phyloP scores from a whole-genome alignment of 2,113 vertebrate genomes.

The Perca schrenkii region DNA sequence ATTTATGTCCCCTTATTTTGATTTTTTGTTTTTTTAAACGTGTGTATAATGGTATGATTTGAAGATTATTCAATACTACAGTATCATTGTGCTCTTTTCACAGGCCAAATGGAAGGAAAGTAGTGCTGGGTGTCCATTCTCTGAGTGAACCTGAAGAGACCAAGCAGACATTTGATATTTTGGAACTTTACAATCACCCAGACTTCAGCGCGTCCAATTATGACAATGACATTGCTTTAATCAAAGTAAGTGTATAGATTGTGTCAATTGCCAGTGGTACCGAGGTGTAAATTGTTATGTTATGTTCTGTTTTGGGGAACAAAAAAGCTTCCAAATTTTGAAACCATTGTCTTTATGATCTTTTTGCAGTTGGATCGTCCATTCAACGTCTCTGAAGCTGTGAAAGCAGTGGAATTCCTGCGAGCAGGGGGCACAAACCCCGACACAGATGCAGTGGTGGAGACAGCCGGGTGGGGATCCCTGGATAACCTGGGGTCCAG shows the following conservation, averaged over 20 bases:
- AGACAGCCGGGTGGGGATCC: slow-evolving; percentile 83
- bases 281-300: neutral
- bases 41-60: neutral
- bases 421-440: slow-evolving; percentile 65
- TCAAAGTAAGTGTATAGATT: slow-evolving; percentile 75
- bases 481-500: slow-evolving; percentile 71
- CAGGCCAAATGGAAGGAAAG: slow-evolving; percentile 67
- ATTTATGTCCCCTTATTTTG: neutral
- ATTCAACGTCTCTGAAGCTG: slow-evolving; percentile 52
- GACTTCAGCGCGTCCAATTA: slow-evolving; percentile 64
- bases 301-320: neutral
- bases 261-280: neutral
- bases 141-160: slow-evolving; percentile 73
- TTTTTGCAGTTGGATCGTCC: slow-evolving; percentile 76
- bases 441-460: slow-evolving; percentile 23
- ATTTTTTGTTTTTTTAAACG: neutral
- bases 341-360: neutral
- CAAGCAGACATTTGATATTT: slow-evolving; percentile 80
- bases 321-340: neutral
- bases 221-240: slow-evolving; percentile 83
- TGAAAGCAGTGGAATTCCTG: slow-evolving; percentile 67
- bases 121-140: slow-evolving; percentile 83
- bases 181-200: slow-evolving; percentile 78
- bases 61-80: neutral
- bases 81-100: neutral